Conservation (phyloP, 2,113 vertebrate species). For the Sminthopsis crassicaudata region DNA sequence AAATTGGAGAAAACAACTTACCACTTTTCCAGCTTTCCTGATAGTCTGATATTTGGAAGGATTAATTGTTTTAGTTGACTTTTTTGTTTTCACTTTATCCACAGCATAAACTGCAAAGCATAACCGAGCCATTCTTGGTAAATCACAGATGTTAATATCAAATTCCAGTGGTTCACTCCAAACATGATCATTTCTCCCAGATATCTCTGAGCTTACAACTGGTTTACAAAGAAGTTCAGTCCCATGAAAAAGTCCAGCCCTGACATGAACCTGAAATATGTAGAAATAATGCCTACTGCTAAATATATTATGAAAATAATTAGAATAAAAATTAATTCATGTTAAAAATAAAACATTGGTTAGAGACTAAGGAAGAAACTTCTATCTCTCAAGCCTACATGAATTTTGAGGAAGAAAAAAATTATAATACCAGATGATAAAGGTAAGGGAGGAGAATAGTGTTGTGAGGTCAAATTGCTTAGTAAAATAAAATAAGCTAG, state of each 20-base stretch:
- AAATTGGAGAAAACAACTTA: constrained; percentile 75
- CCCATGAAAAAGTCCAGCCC: constrained; percentile 98
- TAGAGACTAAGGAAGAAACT: neutral
- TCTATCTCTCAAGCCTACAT: neutral
- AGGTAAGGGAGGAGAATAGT: neutral
- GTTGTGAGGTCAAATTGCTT: neutral
- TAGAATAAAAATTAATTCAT: neutral
- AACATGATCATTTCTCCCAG: constrained; percentile 91
- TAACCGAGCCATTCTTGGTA: constrained; percentile 98
- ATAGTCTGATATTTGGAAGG: constrained; percentile 97
- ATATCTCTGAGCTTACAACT: constrained; percentile 92
- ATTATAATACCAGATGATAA: neutral
- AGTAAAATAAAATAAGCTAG: neutral
- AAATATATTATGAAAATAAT: neutral
- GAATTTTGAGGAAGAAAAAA: neutral
- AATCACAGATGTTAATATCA: constrained; percentile 93
- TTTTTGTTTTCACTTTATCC: constrained; percentile 97
- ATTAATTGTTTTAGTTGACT: constrained; percentile 93
- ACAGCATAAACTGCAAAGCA: constrained; percentile 97
- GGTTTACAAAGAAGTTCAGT: constrained; percentile 96
- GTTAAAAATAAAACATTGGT: neutral
- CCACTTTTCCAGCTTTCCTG: constrained; percentile 98
- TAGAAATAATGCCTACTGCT: neutral
- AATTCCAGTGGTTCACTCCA: constrained; percentile 96
- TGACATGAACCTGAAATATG: constrained; percentile 92